A percentile compares a stretch with the other conserved stretches of the same genome.
phyloP scores from a whole-genome alignment of 1,140 invertebrate genomes.

The Maconellicoccus hirsutus region DNA sequence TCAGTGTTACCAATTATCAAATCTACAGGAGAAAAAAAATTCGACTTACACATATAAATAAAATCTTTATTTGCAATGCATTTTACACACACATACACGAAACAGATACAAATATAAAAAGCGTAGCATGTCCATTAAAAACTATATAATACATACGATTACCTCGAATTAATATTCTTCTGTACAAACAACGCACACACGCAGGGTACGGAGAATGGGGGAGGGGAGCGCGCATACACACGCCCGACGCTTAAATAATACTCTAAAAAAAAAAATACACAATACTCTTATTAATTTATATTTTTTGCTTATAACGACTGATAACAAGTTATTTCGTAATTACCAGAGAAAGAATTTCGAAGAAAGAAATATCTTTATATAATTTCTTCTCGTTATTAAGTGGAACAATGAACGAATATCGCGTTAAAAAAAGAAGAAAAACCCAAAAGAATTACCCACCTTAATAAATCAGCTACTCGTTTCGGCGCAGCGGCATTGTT shows the following conservation, averaged over 20 bases:
- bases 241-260: too few relatives aligned
- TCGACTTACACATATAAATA: neutral
- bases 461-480: neutral
- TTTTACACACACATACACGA: neutral
- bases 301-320: neutral
- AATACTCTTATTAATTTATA: neutral
- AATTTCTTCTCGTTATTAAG: neutral
- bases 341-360: neutral
- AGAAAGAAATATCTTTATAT: neutral
- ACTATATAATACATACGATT: neutral
- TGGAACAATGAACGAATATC: slow-evolving; percentile 3
- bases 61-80: neutral
- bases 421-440: neutral
- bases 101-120: neutral
- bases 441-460: too few relatives aligned
- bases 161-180: neutral
- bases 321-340: neutral
- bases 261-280: neutral
- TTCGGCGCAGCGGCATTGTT: too few relatives aligned
- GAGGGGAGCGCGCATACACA: too few relatives aligned
- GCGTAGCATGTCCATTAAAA: neutral
- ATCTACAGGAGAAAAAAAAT: too few relatives aligned
- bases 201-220: too few relatives aligned
- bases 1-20: too few relatives aligned
- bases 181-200: neutral